Conservation (phyloP, 2,888 invertebrate genomes). For the Mesoligia furuncula region DNA sequence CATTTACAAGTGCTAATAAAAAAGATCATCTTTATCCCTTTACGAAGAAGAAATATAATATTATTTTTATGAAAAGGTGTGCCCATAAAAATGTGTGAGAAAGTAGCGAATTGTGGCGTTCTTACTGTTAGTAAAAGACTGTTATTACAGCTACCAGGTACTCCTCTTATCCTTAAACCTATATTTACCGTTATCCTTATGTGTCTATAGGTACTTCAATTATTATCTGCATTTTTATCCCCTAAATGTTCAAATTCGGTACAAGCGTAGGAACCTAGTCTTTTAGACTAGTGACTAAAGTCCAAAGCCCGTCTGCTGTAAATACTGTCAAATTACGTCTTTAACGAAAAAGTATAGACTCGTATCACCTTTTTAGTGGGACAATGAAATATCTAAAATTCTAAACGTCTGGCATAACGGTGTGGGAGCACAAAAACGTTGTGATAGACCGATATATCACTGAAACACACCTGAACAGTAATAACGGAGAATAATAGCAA, state of each 20-base stretch:
- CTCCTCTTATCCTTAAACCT: conserved; percentile 10
- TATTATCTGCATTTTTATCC: conserved; percentile 1
- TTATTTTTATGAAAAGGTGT: conserved; percentile 61
- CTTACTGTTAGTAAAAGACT: conserved; percentile 35
- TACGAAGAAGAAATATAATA: conserved; percentile 52
- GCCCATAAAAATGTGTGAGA: conserved; percentile 55
- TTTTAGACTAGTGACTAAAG: not conserved
- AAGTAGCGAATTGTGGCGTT: conserved; percentile 39
- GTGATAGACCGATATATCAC: conserved; percentile 85
- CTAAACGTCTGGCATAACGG: conserved; percentile 74
- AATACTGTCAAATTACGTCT: conserved; percentile 21
- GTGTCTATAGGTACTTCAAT: not conserved
- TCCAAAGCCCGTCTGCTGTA: conserved; percentile 5
- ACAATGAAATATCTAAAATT: conserved; percentile 69
- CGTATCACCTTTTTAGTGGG: conserved; percentile 30
- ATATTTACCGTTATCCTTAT: conserved; percentile 7
- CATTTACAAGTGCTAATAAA: conserved; percentile 66
- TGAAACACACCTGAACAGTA: conserved; percentile 86
- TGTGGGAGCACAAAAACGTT: conserved; percentile 80
- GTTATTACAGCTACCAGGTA: conserved; percentile 11
- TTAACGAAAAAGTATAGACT: conserved; percentile 27
- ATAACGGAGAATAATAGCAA: conserved; percentile 88
- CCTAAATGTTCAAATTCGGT: not conserved
- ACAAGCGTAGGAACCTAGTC: not conserved
- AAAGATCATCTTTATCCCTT: conserved; percentile 63